phyloP scores from a whole-genome alignment of 2,113 vertebrate genomes.

The Ictidomys tridecemlineatus region DNA sequence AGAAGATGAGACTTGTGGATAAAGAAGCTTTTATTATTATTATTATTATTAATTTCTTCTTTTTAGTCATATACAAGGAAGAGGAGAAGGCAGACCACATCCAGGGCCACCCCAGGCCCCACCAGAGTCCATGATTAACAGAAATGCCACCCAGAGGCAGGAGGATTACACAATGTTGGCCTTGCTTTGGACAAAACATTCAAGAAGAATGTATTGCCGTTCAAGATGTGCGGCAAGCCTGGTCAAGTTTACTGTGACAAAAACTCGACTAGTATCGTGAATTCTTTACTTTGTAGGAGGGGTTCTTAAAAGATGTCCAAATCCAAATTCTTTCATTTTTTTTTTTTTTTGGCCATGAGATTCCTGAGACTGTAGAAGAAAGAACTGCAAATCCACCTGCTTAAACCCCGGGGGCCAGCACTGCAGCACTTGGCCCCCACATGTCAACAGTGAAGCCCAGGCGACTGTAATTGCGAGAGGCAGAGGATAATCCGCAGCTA shows the following conservation, averaged over 20 bases:
- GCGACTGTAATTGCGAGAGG: background rate
- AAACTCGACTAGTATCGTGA: conserved; percentile 9
- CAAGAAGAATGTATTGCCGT: background rate
- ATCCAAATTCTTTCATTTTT: conserved; percentile 51
- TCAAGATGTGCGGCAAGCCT: background rate
- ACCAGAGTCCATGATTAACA: background rate
- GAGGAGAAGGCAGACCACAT: background rate
- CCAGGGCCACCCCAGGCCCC: no score
- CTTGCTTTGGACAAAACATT: background rate
- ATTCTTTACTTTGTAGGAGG: conserved; percentile 61
- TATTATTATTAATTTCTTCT: no score
- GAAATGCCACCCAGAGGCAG: background rate
- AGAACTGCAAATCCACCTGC: conserved; percentile 63
- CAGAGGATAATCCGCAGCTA: conserved; percentile 14
- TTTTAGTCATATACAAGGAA: no score
- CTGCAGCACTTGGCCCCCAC: rapidly evolving
- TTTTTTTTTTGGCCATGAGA: background rate
- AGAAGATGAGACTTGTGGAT: background rate
- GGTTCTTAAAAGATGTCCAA: conserved; percentile 67
- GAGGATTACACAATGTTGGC: background rate
- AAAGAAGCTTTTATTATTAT: no score
- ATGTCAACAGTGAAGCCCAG: background rate
- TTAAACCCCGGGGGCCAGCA: background rate
- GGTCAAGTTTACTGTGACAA: background rate
- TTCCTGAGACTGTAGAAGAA: conserved; percentile 26